Conservation (phyloP, 2,797 vertebrate genomes). For the Lophotriccus pileatus region DNA sequence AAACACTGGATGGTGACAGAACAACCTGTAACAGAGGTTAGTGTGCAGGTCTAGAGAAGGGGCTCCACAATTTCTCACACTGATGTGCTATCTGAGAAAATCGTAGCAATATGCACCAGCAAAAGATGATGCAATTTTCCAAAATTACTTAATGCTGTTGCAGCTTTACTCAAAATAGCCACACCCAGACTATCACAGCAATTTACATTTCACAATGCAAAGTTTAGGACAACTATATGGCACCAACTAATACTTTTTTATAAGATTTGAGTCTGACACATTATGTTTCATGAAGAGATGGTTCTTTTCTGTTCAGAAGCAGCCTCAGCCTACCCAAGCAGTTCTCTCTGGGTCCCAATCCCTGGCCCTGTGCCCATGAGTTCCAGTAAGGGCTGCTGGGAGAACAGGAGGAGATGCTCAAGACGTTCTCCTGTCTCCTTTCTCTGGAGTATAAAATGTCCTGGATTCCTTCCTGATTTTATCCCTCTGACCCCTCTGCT, state of each 20-base stretch:
- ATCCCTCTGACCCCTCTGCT: neutral
- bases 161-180: neutral
- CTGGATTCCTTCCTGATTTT: neutral
- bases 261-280: neutral
- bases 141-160: neutral
- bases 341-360: neutral
- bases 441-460: neutral
- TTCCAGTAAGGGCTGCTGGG: neutral
- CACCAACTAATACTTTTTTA: fast-evolving
- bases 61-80: neutral
- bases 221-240: neutral
- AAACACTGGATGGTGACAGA: neutral
- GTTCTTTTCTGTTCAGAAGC: neutral
- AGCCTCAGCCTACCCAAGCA: neutral
- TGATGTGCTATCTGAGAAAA: neutral
- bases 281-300: neutral
- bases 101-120: neutral
- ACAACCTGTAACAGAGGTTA: neutral
- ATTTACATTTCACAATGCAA: neutral
- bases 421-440: neutral
- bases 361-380: neutral
- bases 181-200: neutral
- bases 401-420: neutral
- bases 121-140: neutral
- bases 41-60: neutral